Conservation (phyloP, 2,113 vertebrate genomes). For the Holacanthus passer region DNA sequence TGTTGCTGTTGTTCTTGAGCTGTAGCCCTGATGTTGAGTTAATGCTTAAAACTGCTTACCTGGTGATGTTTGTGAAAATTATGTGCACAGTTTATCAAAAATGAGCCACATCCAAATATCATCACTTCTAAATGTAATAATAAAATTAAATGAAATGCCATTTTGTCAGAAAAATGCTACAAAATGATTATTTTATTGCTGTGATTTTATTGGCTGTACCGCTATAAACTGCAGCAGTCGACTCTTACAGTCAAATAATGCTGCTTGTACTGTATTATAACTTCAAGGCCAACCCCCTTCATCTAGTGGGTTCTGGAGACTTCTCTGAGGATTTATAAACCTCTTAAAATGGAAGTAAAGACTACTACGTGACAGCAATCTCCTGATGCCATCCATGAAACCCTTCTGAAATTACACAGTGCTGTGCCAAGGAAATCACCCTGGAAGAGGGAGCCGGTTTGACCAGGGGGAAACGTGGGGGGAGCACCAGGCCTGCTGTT, state of each 20-base stretch:
- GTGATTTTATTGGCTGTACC: not conserved
- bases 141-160: not conserved
- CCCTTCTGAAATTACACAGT: no score
- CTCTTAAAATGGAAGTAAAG: no score
- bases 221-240: not conserved
- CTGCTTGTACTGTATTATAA: not conserved
- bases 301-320: not conserved
- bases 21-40: not conserved
- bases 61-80: not conserved
- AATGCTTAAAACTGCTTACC: not conserved
- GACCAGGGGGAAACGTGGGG: not conserved
- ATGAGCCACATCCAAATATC: no score
- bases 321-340: no score
- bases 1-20: not conserved
- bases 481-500: not conserved
- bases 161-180: not conserved
- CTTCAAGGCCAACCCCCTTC: constrained; percentile 4
- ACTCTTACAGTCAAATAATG: not conserved
- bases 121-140: not conserved
- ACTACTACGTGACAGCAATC: no score
- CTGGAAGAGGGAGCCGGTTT: constrained; percentile 3
- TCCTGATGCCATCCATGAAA: no score
- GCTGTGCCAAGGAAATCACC: not conserved
- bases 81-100: not conserved
- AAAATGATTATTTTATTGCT: not conserved